Percentiles rank a stretch among this genome's conserved stretches.
phyloP scores from a whole-genome alignment of 2,113 vertebrate species.

The Heterochromis multidens region DNA sequence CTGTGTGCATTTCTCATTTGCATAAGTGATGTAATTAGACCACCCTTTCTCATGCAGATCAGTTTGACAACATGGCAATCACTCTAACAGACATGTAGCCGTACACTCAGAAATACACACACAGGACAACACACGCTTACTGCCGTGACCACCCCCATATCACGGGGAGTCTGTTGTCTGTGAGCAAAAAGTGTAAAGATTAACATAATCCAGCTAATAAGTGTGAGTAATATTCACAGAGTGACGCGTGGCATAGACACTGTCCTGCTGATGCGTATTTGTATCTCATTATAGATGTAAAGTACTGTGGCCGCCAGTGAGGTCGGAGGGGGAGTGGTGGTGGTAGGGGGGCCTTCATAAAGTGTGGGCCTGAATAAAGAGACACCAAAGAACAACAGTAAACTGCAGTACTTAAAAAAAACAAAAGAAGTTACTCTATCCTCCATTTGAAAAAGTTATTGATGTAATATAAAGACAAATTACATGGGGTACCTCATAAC shows the following conservation, averaged over 20 bases:
- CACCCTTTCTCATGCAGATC: slow-evolving; percentile 75
- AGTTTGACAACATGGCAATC: slow-evolving; percentile 73
- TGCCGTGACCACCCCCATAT: slow-evolving; percentile 65
- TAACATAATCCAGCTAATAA: slow-evolving; percentile 79
- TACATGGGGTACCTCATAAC: neutral
- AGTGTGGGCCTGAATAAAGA: slow-evolving; percentile 13
- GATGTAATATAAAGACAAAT: slow-evolving; percentile 1
- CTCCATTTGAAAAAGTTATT: neutral
- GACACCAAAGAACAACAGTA: slow-evolving; percentile 18
- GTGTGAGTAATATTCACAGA: slow-evolving; percentile 78
- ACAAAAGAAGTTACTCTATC: neutral
- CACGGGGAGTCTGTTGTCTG: slow-evolving; percentile 74
- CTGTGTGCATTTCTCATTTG: slow-evolving; percentile 50
- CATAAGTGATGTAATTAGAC: slow-evolving; percentile 77
- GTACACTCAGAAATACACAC: slow-evolving; percentile 31
- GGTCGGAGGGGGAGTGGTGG: neutral
- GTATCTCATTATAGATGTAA: slow-evolving; percentile 78
- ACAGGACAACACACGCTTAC: slow-evolving; percentile 37
- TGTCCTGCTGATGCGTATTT: slow-evolving; percentile 76
- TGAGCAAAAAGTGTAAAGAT: slow-evolving; percentile 76
- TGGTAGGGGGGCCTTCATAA: slow-evolving; percentile 34
- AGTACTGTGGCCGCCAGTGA: slow-evolving; percentile 43
- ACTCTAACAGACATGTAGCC: slow-evolving; percentile 45
- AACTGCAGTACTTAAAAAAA: neutral
- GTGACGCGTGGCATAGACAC: slow-evolving; percentile 73